Conservation (phyloP, 2,888 invertebrate species). For the Caenorhabditis zanzibari region DNA sequence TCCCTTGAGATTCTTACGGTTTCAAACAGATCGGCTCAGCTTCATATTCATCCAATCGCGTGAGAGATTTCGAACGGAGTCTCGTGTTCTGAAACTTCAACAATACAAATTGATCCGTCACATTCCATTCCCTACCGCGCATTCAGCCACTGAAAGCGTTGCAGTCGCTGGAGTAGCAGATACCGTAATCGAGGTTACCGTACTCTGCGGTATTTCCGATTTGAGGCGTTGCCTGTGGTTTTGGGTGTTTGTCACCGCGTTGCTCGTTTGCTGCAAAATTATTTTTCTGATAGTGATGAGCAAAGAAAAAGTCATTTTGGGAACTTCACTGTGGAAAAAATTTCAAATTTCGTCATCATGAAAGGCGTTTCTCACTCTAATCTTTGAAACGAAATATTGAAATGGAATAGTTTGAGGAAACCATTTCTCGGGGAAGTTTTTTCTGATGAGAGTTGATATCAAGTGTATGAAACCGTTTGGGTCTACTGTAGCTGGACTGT, state of each 20-base stretch:
- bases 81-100: slow-evolving; percentile 34
- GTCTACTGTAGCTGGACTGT: not conserved
- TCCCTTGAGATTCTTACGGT: slow-evolving; percentile 52
- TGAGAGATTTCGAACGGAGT: slow-evolving; percentile 73
- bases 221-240: slow-evolving; percentile 60
- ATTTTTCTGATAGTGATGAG: slow-evolving; percentile 41
- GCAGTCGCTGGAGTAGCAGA: slow-evolving; percentile 50
- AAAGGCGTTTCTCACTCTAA: slow-evolving; percentile 24
- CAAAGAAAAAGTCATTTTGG: slow-evolving; percentile 41
- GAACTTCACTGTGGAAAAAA: slow-evolving; percentile 24
- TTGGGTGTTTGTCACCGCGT: slow-evolving; percentile 22
- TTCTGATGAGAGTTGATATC: not conserved
- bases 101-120: not conserved
- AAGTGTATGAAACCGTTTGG: not conserved
- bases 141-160: slow-evolving; percentile 44
- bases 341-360: slow-evolving; percentile 6
- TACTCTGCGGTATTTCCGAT: slow-evolving; percentile 54
- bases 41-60: slow-evolving; percentile 73
- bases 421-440: not conserved
- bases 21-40: slow-evolving; percentile 55
- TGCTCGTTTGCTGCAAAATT: slow-evolving; percentile 29
- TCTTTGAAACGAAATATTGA: not conserved
- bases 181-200: slow-evolving; percentile 55
- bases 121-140: slow-evolving; percentile 12
- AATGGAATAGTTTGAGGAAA: not conserved